Evolutionary conservation across 2,113 vertebrate genomes (phyloP).

Genomic region (Ptilorrhoa leucosticta): DNA sequence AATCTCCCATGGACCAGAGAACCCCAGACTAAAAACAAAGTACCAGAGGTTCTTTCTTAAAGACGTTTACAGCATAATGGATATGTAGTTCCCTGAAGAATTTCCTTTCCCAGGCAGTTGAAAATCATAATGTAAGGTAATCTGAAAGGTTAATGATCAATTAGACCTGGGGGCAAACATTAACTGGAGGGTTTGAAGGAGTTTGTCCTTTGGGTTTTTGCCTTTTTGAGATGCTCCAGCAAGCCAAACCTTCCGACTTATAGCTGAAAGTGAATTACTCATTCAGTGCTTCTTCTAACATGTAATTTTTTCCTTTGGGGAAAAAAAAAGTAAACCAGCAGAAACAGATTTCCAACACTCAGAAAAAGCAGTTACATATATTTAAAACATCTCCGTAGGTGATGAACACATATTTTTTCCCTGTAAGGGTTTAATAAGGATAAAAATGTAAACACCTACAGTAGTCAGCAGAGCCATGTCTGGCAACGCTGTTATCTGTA

Average conservation of each 20-base stretch:
- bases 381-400: not conserved
- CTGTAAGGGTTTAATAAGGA: not conserved
- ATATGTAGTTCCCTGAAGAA: not conserved
- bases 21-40: not conserved
- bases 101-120: not conserved
- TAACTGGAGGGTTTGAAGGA: not conserved
- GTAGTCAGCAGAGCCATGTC: not conserved
- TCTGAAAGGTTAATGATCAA: not conserved
- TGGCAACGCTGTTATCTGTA: not conserved
- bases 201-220: not conserved
- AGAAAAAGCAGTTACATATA: not conserved
- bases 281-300: not conserved
- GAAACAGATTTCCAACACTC: not conserved
- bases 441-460: not conserved
- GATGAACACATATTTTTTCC: not conserved
- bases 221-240: not conserved
- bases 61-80: not conserved
- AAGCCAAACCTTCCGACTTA: not conserved
- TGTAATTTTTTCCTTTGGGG: not conserved
- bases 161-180: not conserved
- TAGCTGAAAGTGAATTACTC: not conserved
- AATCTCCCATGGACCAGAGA: not conserved
- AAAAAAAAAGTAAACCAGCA: not conserved
- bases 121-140: not conserved
- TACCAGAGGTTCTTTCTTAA: not conserved